Percentiles rank a stretch among this genome's conserved stretches.
Evolutionary conservation across 2,888 invertebrate genomes (phyloP).

Genomic region (Pilophorus perplexus): DNA sequence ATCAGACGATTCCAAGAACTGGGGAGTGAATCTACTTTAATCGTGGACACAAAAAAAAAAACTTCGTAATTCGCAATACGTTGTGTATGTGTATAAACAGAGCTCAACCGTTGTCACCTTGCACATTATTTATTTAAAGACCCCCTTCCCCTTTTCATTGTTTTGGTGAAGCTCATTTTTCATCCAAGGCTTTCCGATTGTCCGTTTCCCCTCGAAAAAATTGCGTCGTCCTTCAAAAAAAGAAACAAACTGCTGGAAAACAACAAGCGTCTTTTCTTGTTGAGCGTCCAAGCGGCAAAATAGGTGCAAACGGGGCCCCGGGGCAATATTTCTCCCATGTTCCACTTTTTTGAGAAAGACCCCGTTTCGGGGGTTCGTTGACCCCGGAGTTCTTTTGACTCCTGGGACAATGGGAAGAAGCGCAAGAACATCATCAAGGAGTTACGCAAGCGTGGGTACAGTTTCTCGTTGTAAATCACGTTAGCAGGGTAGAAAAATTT

Average conservation of each 20-base stretch:
- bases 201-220: not conserved
- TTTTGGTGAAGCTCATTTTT: not conserved
- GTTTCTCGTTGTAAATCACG: too few relatives aligned
- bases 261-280: not conserved
- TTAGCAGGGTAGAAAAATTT: too few relatives aligned
- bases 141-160: not conserved
- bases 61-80: too few relatives aligned
- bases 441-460: conserved; percentile 15
- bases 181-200: not conserved
- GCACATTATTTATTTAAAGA: too few relatives aligned
- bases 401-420: too few relatives aligned
- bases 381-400: too few relatives aligned
- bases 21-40: too few relatives aligned
- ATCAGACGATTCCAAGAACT: too few relatives aligned
- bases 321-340: conserved; percentile 9
- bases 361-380: too few relatives aligned
- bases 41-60: too few relatives aligned
- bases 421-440: conserved; percentile 17
- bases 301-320: not conserved
- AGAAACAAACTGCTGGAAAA: not conserved
- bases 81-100: too few relatives aligned
- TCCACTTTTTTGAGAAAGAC: not conserved
- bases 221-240: not conserved
- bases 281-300: not conserved
- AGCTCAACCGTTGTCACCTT: too few relatives aligned